Percentiles rank a stretch among this genome's conserved stretches.
These are phyloP conservation scores for Scolanthus callimorphus DNA, from an alignment of 92 coral and sea anemone genomes.

Conservation along the genomic window DNA sequence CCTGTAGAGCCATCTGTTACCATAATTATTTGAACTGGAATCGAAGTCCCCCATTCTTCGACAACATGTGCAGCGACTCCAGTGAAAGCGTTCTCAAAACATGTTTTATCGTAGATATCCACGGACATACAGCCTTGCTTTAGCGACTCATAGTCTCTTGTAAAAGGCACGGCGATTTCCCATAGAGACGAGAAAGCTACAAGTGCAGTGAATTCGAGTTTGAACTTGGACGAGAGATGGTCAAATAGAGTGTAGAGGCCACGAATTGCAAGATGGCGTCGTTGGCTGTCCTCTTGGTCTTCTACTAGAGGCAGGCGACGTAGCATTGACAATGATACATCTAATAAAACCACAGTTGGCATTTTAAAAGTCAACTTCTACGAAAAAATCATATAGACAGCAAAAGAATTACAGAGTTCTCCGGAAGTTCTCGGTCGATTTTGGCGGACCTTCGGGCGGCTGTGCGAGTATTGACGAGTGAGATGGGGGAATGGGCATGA, in stretches of 20 bases:
- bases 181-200: constrained; percentile 97
- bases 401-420: too few relatives aligned
- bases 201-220: constrained; percentile 91
- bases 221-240: constrained; percentile 76
- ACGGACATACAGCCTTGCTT: constrained; percentile 98
- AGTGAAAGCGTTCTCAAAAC: constrained; percentile 89
- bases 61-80: constrained; percentile 97
- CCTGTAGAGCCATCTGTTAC: constrained; percentile 96
- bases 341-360: constrained; percentile 98
- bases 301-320: constrained; percentile 69
- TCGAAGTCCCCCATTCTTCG: constrained; percentile 98
- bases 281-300: constrained; percentile 68
- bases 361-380: too few relatives aligned
- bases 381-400: too few relatives aligned
- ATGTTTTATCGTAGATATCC: constrained; percentile 90
- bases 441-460: too few relatives aligned
- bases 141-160: constrained; percentile 90
- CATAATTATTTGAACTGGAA: constrained; percentile 84
- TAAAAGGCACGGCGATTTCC: constrained; percentile 99
- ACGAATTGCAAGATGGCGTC: constrained; percentile 88
- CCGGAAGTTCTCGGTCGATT: too few relatives aligned
- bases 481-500: too few relatives aligned
- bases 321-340: constrained; percentile 96
- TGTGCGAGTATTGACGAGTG: too few relatives aligned
- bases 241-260: constrained; percentile 90